Evolutionary conservation across 2,113 vertebrate genomes (phyloP).

Genomic region (Hyla sarda): DNA sequence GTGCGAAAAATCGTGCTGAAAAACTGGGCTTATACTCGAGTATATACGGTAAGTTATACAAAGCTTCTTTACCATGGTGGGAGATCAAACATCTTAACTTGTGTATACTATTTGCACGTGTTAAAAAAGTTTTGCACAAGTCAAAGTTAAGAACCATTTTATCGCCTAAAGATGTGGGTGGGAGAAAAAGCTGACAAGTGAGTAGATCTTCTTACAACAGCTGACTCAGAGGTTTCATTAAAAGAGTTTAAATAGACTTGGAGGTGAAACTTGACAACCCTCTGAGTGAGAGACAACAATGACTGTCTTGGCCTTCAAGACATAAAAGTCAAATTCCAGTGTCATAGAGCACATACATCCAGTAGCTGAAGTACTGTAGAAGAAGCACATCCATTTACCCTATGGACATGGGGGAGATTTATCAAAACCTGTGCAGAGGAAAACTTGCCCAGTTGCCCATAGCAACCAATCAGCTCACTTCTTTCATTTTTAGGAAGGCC

Average conservation of each 20-base stretch:
- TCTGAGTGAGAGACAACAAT: neutral
- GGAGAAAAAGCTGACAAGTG: neutral
- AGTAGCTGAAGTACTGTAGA: neutral
- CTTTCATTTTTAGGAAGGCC: too few relatives aligned
- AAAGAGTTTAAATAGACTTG: constrained; percentile 13
- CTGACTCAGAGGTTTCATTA: constrained; percentile 3
- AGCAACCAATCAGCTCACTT: too few relatives aligned
- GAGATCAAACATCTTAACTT: too few relatives aligned
- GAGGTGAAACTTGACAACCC: neutral
- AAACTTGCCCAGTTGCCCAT: too few relatives aligned
- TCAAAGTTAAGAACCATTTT: neutral
- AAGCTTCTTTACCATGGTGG: neutral
- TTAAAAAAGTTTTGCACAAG: neutral
- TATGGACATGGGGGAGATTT: too few relatives aligned
- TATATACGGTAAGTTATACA: neutral
- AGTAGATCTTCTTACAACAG: constrained; percentile 6
- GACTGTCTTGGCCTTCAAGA: constrained; percentile 21
- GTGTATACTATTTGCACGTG: neutral
- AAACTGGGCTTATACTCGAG: too few relatives aligned
- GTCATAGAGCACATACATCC: neutral
- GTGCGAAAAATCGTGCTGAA: too few relatives aligned
- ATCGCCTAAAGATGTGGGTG: neutral
- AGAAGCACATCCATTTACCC: neutral
- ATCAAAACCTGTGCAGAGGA: too few relatives aligned
- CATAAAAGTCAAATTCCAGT: constrained; percentile 5